Base-by-base conservation (phyloP, 1,140 invertebrate genomes). In the Micrasema longulum region DNA sequence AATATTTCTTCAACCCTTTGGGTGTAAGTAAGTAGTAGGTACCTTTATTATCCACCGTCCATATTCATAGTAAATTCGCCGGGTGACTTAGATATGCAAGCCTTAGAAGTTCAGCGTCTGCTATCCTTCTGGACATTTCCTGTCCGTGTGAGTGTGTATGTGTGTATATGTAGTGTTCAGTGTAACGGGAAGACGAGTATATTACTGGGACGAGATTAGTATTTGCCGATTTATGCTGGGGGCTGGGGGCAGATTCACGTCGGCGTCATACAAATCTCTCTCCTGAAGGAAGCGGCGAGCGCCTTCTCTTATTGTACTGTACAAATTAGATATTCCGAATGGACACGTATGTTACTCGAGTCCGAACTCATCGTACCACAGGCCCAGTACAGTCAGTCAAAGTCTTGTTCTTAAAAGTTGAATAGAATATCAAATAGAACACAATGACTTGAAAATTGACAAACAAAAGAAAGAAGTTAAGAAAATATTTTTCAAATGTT, bases 241-340 rank as follows among this genome's bases (percentile, higher is more conserved):
- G 41, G 55, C 35, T 14, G 26, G 18, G 47, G 45, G 50, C 50
- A n/a, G 16, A 60, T 22, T 38, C 14, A 18, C 14, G n/a, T n/a
- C n/a, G n/a, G n/a, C 55, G 18, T 41, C 55, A 20, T 41, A n/a
- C 66, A 52, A 38, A 23, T 26, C 66, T 57, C 43, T 53, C 67
- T 41, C 57, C 16, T 26, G 20, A 50, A 62, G 53, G 52, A 48
- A 60, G 43, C 31, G 65, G 50, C 65, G 36, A 55, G 50, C 62
- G 38, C 65, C 63, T 57, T 55, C 66, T 71, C 68, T 45, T 74
- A 71, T 74, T 74, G 73, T 74, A 69, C 70, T 71, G 73, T 75
- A 75, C 73, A 75, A 75, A 75, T 75, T 75, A 75, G 73, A 75
- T 75, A 75, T 75, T 75, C 73, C 73, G 60, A 75, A 75, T 75